Base-by-base conservation (phyloP, 1,140 invertebrate species). In the Nymphalis io region DNA sequence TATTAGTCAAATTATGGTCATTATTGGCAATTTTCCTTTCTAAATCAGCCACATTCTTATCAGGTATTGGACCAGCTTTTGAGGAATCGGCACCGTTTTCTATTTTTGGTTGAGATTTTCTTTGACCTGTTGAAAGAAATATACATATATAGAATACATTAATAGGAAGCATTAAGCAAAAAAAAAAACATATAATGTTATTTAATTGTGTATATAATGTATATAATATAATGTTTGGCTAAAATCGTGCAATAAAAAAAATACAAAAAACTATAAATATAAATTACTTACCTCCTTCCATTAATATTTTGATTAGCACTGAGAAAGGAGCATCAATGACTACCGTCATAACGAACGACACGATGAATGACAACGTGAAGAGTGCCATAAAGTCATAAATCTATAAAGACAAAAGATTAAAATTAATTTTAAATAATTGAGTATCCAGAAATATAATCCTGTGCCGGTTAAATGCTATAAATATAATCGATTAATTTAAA, bases 301-400 rank as follows among this genome's bases (percentile, higher is more conserved):
- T 66, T 33, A 81, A 13, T 4, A 75, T 59, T 74, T 84, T 86
- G 53, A 81, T 75, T 8, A 83, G 42, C 0, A 76, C 73, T 1
- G 79, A 79, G 46, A 78, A 78, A 0, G 84, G 85, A 0, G 78
- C 67, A 38, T 87, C 83, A 8, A 87, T 78, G 0, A 81, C 20
- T 0, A 83, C 68, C 4, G 74, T 80, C 18, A 76, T 40, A 1
- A 78, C 5, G 58, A 83, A 84, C 0, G 83, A 68, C 2, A 81
- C 68, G 0, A 75, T 23, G 1, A 83, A 69, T 15, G 75, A 62
- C 8, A 85, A 20, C 0, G 48, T 3, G 0, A 78, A 67, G 38
- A 81, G 73, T 16, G 68, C 74, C 15, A 81, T 55, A 33, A 78
- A 87, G 59, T 79, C 74, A 27, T 73, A 82, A 12, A 79, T 51